These are phyloP conservation scores for Chaetops frenatus DNA, from an alignment of 2,113 vertebrate genomes.

Conservation along the genomic window DNA sequence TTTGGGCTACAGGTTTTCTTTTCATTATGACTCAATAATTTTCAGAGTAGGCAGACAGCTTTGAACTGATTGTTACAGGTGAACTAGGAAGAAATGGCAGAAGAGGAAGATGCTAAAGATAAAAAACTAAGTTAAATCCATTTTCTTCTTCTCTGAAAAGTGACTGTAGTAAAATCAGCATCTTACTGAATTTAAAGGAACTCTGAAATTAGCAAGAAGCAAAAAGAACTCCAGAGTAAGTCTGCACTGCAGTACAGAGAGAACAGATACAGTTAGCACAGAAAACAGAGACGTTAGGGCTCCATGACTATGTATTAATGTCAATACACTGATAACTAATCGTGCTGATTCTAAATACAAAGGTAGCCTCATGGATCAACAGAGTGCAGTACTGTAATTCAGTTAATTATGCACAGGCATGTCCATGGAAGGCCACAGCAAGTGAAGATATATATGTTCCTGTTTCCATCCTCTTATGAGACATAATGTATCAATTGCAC, in stretches of 20 bases:
- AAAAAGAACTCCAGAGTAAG: background rate
- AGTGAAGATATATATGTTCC: background rate
- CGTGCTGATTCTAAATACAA: background rate
- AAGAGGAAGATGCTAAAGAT: background rate
- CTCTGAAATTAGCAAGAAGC: background rate
- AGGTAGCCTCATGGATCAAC: background rate
- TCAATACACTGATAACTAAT: background rate
- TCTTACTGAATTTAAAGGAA: background rate
- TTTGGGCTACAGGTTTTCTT: background rate
- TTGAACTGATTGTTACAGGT: background rate
- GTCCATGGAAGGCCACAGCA: background rate
- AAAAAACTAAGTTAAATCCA: background rate
- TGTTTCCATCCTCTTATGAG: background rate
- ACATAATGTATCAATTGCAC: background rate
- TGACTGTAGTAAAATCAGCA: background rate
- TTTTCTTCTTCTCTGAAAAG: background rate
- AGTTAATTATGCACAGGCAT: background rate
- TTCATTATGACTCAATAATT: rapidly evolving
- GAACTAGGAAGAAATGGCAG: background rate
- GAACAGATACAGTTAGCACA: background rate
- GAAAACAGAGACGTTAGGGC: background rate
- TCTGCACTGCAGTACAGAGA: background rate
- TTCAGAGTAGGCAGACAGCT: background rate
- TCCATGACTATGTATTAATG: background rate
- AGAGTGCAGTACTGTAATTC: background rate